Evolutionary conservation across 2,888 invertebrate species (phyloP).

Genomic region (Pelosia muscerda): DNA sequence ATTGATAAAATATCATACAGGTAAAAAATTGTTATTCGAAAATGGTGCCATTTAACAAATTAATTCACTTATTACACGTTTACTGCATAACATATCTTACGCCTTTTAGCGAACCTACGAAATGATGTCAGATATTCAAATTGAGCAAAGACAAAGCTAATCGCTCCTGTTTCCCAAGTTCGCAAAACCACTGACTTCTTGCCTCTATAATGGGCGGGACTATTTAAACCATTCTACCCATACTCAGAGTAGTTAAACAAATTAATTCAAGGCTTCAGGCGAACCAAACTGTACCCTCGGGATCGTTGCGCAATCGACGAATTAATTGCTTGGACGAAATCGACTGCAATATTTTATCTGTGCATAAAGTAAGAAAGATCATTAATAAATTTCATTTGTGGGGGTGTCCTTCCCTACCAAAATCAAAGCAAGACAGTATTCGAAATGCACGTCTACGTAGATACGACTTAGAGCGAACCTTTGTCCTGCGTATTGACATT

Average conservation of each 20-base stretch:
- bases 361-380: slow-evolving; percentile 6
- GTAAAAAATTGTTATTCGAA: no score
- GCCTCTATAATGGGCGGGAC: slow-evolving; percentile 6
- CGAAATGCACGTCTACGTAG: no score
- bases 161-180: not conserved
- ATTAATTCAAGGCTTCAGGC: slow-evolving; percentile 41
- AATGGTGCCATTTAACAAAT: not conserved
- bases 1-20: no score
- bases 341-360: slow-evolving; percentile 23
- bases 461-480: no score
- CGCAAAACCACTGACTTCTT: not conserved
- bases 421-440: no score
- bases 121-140: not conserved
- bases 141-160: not conserved
- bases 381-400: not conserved
- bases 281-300: slow-evolving; percentile 27
- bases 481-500: no score
- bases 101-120: not conserved
- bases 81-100: not conserved
- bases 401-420: not conserved
- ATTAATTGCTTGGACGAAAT: slow-evolving; percentile 31
- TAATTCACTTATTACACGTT: not conserved
- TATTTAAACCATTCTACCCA: slow-evolving; percentile 20
- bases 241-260: slow-evolving; percentile 42
- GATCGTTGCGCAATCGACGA: slow-evolving; percentile 26